Evolutionary conservation across 2,888 invertebrate species (phyloP), one percentile per base, ranked within the genome.

Genomic region (Loripinus fragilis): DNA sequence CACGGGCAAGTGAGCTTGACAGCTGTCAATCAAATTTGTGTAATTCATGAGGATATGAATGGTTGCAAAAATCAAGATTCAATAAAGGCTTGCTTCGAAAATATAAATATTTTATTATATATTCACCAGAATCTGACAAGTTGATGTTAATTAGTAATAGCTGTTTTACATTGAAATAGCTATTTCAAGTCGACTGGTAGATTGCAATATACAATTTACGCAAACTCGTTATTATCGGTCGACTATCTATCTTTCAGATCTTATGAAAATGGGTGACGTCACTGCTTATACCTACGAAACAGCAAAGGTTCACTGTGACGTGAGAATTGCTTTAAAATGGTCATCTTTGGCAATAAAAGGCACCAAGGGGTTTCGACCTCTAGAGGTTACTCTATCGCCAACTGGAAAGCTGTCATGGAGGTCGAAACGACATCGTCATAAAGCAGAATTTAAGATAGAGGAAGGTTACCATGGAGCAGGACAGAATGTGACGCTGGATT

Each of bases 211-310:
- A n/a, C n/a, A n/a, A n/a, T n/a, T n/a, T n/a, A n/a, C n/a, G n/a
- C n/a, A n/a, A n/a, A n/a, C n/a, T n/a, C n/a, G n/a, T n/a, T n/a
- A n/a, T n/a, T n/a, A n/a, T n/a, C n/a, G n/a, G n/a, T n/a, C n/a
- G n/a, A n/a, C n/a, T n/a, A n/a, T n/a, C n/a, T n/a, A n/a, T 38
- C 45, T 76, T 80, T 38, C 73, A 81, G 81, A 75, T 76, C 52
- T 60, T 3, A 66, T 78, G 15, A n/a, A 30, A 20, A 76, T 81
- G 73, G n/a, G 42, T 12, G 76, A 73, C 25, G 67, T 42, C 0
- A 78, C 75, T 35, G 50, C 81, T 12, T 81, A 78, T 64, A 71
- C 78, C 5, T 60, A 52, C 67, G 78, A 81, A 35, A 67, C 33
- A 15, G 60, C 78, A 15, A 70, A 20, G 8, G 55, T 81, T 10